phyloP scores from a whole-genome alignment of 1,140 invertebrate genomes.

The Ooceraea biroi region DNA sequence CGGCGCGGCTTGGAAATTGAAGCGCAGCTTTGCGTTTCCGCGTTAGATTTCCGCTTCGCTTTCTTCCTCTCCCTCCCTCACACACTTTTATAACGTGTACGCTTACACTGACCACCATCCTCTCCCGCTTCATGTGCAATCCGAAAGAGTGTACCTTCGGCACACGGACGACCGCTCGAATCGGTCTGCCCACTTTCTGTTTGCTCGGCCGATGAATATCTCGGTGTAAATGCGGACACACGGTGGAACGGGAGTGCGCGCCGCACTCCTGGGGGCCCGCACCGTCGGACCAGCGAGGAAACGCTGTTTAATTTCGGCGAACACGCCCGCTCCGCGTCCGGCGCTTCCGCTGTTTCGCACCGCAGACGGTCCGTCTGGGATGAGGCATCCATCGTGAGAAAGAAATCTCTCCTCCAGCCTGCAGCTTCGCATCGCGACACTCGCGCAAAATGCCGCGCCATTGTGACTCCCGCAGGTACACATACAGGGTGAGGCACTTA shows the following conservation, averaged over 20 bases:
- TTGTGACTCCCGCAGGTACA: too few relatives aligned
- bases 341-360: conserved; percentile 62
- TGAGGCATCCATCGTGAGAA: neutral
- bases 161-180: conserved; percentile 33
- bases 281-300: conserved; percentile 45
- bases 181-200: conserved; percentile 70
- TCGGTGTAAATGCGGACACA: conserved; percentile 72
- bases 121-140: conserved; percentile 25
- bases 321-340: conserved; percentile 63
- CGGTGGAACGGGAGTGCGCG: conserved; percentile 45
- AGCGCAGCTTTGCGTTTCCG: conserved; percentile 26
- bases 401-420: conserved; percentile 37
- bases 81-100: conserved; percentile 20
- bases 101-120: neutral
- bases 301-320: conserved; percentile 77
- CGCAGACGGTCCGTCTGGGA: conserved; percentile 36
- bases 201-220: conserved; percentile 73
- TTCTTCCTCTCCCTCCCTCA: neutral
- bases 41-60: conserved; percentile 42
- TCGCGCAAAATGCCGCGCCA: too few relatives aligned
- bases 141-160: conserved; percentile 33
- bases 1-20: conserved; percentile 10
- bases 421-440: neutral
- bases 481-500: too few relatives aligned
- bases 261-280: neutral